A percentile compares a stretch with the other conserved stretches of the same genome.
phyloP scores from a whole-genome alignment of 2,797 vertebrate genomes.

The Sebastiscus tertius region DNA sequence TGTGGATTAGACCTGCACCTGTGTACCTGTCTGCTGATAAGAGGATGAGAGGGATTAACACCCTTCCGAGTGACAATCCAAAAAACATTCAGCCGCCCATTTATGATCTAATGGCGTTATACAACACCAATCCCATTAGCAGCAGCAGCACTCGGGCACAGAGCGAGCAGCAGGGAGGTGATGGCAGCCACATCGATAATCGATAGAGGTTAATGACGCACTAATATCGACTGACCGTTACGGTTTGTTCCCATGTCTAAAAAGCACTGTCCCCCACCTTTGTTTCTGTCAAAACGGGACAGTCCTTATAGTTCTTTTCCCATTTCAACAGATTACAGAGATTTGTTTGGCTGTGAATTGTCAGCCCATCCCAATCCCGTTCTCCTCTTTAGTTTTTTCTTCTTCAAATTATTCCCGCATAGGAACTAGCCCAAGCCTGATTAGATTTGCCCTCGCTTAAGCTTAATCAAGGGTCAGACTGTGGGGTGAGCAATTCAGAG shows the following conservation, averaged over 20 bases:
- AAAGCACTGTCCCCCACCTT: not conserved
- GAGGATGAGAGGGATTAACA: conserved; percentile 41
- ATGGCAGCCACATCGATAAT: not conserved
- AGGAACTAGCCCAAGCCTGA: not conserved
- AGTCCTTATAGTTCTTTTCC: not conserved
- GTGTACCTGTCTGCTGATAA: conserved; percentile 17
- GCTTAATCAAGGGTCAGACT: not conserved
- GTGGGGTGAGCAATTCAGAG: conserved; percentile 33
- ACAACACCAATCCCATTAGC: conserved; percentile 18
- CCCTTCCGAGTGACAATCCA: conserved; percentile 23
- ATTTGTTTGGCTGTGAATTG: not conserved
- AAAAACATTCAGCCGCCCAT: conserved; percentile 14
- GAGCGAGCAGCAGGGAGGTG: not conserved
- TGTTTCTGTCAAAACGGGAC: not conserved
- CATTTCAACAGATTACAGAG: not conserved
- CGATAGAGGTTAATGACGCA: conserved; percentile 11
- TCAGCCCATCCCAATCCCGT: not conserved
- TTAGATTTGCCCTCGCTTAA: conserved; percentile 6
- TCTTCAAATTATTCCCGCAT: not conserved
- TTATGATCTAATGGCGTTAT: conserved; percentile 21
- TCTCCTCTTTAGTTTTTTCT: not conserved
- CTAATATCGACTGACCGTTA: conserved; percentile 6
- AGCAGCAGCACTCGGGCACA: not conserved
- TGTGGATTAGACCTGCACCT: conserved; percentile 29
- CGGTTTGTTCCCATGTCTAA: conserved; percentile 9